Evolutionary conservation across 1,140 invertebrate genomes (phyloP), one percentile per base, ranked within the genome.

Genomic region (Drosophila micromelanica): DNA sequence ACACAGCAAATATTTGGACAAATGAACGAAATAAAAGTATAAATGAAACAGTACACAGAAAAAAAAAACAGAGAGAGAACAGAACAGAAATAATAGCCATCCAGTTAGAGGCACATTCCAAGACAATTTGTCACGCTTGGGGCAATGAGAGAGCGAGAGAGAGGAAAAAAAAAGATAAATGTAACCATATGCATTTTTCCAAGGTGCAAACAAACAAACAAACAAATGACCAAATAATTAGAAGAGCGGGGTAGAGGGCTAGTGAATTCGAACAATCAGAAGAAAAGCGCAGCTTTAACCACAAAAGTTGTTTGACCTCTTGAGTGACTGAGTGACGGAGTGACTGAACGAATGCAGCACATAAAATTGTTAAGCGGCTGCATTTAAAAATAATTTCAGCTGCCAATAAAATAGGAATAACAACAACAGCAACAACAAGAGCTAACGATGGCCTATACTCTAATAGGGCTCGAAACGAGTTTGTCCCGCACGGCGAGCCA

Each of bases 361-460:
- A 82, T 79, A 61, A 86, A 86, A 86, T 86, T 87, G 84, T 86
- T 89, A 90, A 84, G 79, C 84, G 79, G 65, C 79, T 89, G 82
- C 82, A 87, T 89, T 89, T 89, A 89, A 89, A 89, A 84, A 89
- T 81, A 89, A 87, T 89, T 87, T 82, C 73, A 79, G 79, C 79
- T 87, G 82, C 84, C 84, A 89, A 89, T 89, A 89, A 89, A 81
- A 78, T 56, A 74, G 55, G 51, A 52, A 63, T 64, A 75, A 55
- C 48, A 46, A 63, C 69, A 75, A 55, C 48, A 46, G 52, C 54
- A 46, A 51, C 59, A 57, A 52, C 61, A 38, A 38, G 40, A 64
- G 27, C 61, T 45, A 62, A 72, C 70, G 63, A 73, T 69, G 76
- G 59, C 12, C 57, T 8, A n/a, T 35, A 63, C 51, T 45, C 52